Conservation (phyloP, 2,113 vertebrate species). For the Tricholaema leucomelas region DNA sequence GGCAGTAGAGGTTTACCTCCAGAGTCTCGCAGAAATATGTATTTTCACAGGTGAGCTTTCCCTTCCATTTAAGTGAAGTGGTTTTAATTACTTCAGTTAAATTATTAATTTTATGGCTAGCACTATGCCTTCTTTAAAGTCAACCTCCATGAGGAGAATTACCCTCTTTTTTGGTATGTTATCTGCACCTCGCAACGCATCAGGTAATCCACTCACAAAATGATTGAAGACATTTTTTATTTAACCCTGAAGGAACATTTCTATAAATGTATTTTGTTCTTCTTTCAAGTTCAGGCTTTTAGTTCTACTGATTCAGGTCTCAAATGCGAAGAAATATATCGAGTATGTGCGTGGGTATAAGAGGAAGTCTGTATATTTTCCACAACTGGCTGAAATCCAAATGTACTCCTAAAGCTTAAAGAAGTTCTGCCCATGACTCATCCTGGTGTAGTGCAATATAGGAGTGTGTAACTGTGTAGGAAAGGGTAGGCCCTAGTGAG, state of each 20-base stretch:
- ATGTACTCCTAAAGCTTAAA: constrained; percentile 6
- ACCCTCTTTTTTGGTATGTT: background rate
- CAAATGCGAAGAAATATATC: constrained; percentile 41
- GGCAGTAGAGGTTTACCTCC: background rate
- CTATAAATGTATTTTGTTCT: constrained; percentile 1
- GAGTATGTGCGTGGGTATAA: background rate
- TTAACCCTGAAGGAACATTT: background rate
- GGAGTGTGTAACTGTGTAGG: background rate
- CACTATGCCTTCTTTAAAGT: background rate
- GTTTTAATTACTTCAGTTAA: background rate
- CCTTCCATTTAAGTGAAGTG: background rate
- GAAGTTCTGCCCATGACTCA: background rate
- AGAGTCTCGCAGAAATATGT: background rate
- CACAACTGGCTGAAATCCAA: constrained; percentile 3
- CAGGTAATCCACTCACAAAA: background rate
- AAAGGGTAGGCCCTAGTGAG: background rate
- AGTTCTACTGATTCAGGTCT: constrained; percentile 1
- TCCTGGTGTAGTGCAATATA: background rate
- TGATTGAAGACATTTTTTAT: background rate
- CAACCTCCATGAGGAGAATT: background rate
- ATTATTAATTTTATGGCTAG: background rate
- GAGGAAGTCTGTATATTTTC: constrained; percentile 5
- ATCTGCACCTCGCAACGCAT: background rate
- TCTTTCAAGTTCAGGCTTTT: constrained; percentile 16
- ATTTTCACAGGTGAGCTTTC: background rate